Conservation (phyloP, 1,140 invertebrate species). For the Calliphora vicina region DNA sequence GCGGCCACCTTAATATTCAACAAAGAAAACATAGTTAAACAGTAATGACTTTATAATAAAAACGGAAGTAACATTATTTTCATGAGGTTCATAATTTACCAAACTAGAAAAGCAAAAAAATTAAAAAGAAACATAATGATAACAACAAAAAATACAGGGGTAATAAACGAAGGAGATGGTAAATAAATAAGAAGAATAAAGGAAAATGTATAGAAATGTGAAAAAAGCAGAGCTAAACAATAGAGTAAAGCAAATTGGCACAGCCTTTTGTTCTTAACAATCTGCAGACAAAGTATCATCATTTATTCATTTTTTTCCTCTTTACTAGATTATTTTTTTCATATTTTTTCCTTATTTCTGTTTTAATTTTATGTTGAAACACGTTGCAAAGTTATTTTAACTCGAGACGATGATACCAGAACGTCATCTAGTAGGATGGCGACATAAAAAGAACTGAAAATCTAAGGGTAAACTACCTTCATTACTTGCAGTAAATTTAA, state of each 20-base stretch:
- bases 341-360: neutral
- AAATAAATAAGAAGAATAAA: neutral
- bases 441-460: neutral
- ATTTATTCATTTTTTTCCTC: constrained; percentile 23
- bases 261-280: constrained; percentile 24
- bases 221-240: no score
- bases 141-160: neutral
- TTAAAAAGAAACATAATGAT: neutral
- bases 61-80: constrained; percentile 23
- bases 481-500: constrained; percentile 13
- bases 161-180: neutral
- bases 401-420: neutral
- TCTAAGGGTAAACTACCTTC: neutral
- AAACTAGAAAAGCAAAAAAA: neutral
- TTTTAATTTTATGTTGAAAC: constrained; percentile 7
- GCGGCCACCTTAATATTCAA: neutral
- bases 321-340: neutral
- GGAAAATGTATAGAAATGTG: neutral
- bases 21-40: neutral
- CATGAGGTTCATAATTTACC: constrained; percentile 27
- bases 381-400: constrained; percentile 7
- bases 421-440: neutral
- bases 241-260: neutral
- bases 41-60: constrained; percentile 27
- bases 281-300: neutral